Evolutionary conservation across 2,797 vertebrate species (phyloP).

Genomic region (Neostethus bicornis): DNA sequence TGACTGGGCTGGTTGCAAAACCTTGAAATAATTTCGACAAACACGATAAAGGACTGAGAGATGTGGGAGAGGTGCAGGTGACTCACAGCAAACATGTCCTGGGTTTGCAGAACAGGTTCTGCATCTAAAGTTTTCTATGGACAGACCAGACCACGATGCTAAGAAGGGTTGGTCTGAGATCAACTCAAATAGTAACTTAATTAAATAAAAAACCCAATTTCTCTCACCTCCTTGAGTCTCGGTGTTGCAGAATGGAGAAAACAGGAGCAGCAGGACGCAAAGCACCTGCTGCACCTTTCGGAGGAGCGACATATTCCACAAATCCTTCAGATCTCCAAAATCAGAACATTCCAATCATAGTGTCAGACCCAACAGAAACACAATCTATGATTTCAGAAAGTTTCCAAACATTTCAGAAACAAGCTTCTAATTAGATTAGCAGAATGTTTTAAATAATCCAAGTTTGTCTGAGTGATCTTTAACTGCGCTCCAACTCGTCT

Average conservation of each 20-base stretch:
- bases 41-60: slow-evolving; percentile 37
- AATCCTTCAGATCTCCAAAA: slow-evolving; percentile 12
- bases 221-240: slow-evolving; percentile 70
- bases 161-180: not conserved
- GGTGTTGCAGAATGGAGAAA: slow-evolving; percentile 52
- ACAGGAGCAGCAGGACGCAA: slow-evolving; percentile 64
- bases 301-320: slow-evolving; percentile 49
- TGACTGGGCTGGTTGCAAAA: slow-evolving; percentile 51
- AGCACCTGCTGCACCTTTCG: slow-evolving; percentile 62
- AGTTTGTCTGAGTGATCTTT: slow-evolving; percentile 5
- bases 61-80: slow-evolving; percentile 67
- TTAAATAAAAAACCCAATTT: not conserved
- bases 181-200: not conserved
- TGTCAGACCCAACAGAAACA: not conserved
- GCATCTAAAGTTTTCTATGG: slow-evolving; percentile 15
- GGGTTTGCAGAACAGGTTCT: slow-evolving; percentile 69
- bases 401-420: slow-evolving; percentile 1
- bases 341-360: slow-evolving; percentile 21
- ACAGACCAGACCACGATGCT: slow-evolving; percentile 14
- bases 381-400: not conserved
- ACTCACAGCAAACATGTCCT: slow-evolving; percentile 69
- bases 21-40: slow-evolving; percentile 57
- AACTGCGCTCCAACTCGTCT: slow-evolving; percentile 23
- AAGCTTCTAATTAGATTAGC: slow-evolving; percentile 19
- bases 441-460: slow-evolving; percentile 3